Evolutionary conservation across 2,797 vertebrate genomes (phyloP), one percentile per base, ranked within the genome.

Genomic region (Arrhamphus sclerolepis): DNA sequence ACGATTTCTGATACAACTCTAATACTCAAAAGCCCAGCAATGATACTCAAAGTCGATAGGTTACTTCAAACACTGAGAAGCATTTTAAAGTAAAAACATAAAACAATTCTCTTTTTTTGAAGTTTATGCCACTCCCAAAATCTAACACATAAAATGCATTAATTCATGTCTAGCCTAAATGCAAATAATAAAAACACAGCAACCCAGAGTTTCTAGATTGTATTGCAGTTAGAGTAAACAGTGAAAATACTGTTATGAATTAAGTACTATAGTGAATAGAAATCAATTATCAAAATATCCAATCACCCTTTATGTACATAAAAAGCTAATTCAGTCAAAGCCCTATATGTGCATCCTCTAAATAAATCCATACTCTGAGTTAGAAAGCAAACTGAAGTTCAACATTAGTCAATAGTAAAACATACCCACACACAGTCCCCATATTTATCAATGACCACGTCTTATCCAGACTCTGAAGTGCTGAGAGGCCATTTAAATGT

Each of bases 161-260:
- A 72, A 91, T 43, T 67, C 66, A 71, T 49, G 73, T 92, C 92
- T 91, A 93, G 71, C 57, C 90, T 88, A 92, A 93, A 94, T 56
- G 65, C 92, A 76, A 91, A 81, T 73, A 90, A 86, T 82, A 91
- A 89, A 89, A 92, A 89, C 80, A 93, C 93, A 93, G 93, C 91
- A 93, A 95, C 86, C 84, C 90, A 91, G 86, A 87, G 89, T 92
- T 93, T 89, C 91, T 91, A 90, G 95, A 94, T 94, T 93, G 95
- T 95, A 97, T 92, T 96, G 95, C 95, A 94, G 93, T 94, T 96
- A 93, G 92, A 92, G 91, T 94, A 89, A 94, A 95, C 94, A 93
- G 93, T 94, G 94, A 91, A 94, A 96, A 96, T 93, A 95, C 93
- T 92, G 95, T 92, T 92, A 82, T 90, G 89, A 92, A 92, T 89